These are phyloP conservation scores for Phacellophora camtschatica DNA, from an alignment of 30 jellyfish, hydroid and myxozoan genomes.

Conservation along the genomic window DNA sequence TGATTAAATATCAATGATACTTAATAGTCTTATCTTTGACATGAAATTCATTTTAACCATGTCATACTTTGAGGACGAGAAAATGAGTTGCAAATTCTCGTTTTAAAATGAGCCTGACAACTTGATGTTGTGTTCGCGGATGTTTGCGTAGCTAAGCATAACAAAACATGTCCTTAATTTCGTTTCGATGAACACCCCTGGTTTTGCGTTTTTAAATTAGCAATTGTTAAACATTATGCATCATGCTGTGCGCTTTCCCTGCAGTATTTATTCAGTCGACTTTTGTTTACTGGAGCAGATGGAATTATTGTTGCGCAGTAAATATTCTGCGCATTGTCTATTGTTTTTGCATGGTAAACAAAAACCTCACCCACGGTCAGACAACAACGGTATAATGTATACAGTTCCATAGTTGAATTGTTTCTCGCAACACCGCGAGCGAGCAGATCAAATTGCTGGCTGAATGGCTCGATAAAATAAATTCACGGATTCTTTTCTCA, in stretches of 20 bases:
- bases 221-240: constrained; percentile 13
- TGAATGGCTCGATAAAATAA: neutral
- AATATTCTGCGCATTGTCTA: constrained; percentile 66
- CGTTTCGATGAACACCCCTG: constrained; percentile 29
- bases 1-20: too few species aligned
- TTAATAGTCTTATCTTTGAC: too few species aligned
- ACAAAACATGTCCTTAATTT: constrained; percentile 9
- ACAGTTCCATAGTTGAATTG: constrained; percentile 43
- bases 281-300: constrained; percentile 83
- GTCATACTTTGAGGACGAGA: too few species aligned
- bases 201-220: neutral
- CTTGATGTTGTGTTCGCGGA: too few species aligned
- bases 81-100: too few species aligned
- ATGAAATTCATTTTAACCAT: too few species aligned
- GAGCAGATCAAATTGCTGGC: constrained; percentile 59
- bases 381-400: constrained; percentile 66
- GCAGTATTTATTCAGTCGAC: constrained; percentile 43
- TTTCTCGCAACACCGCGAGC: constrained; percentile 35
- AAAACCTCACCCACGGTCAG: constrained; percentile 75
- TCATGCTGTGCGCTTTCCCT: constrained; percentile 52
- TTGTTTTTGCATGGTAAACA: constrained; percentile 69
- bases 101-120: too few species aligned
- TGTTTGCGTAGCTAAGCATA: constrained; percentile 61
- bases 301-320: constrained; percentile 83
- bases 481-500: too few species aligned